A percentile compares a stretch with the other conserved stretches of the same genome.
These are phyloP conservation scores for Dasypogon diadema DNA, from an alignment of 2,888 invertebrate genomes.

Conservation along the genomic window DNA sequence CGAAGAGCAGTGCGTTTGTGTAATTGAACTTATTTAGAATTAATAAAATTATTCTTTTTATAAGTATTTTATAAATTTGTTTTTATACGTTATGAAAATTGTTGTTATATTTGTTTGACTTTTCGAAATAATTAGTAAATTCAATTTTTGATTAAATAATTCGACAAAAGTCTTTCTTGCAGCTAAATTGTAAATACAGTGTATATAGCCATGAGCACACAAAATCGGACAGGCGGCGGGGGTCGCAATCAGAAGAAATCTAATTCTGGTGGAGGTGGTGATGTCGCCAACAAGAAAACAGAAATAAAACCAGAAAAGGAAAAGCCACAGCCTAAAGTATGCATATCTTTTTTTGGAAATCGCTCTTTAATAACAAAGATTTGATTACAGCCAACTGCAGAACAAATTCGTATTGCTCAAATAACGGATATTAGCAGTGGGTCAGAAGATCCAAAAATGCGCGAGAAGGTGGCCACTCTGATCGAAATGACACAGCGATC, in stretches of 20 bases:
- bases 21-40: no score
- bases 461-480: conserved; percentile 81
- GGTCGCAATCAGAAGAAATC: conserved; percentile 68
- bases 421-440: conserved; percentile 79
- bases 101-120: no score
- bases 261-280: conserved; percentile 67
- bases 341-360: not conserved
- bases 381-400: conserved; percentile 77
- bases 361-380: no score
- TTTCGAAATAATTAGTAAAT: no score
- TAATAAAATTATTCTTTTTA: no score
- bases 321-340: conserved; percentile 71
- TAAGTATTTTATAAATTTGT: no score
- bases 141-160: no score
- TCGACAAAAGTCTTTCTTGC: conserved; percentile 30
- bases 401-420: conserved; percentile 87
- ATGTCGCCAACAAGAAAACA: conserved; percentile 70
- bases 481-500: conserved; percentile 92
- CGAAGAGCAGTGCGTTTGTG: no score
- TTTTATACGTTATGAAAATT: no score
- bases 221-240: conserved; percentile 67
- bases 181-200: conserved; percentile 57
- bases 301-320: conserved; percentile 74
- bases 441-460: conserved; percentile 74
- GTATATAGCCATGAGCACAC: conserved; percentile 67